Percentiles rank a stretch among this genome's conserved stretches.
Evolutionary conservation across 2,797 vertebrate genomes (phyloP).

Genomic region (Diplodus puntazzo): DNA sequence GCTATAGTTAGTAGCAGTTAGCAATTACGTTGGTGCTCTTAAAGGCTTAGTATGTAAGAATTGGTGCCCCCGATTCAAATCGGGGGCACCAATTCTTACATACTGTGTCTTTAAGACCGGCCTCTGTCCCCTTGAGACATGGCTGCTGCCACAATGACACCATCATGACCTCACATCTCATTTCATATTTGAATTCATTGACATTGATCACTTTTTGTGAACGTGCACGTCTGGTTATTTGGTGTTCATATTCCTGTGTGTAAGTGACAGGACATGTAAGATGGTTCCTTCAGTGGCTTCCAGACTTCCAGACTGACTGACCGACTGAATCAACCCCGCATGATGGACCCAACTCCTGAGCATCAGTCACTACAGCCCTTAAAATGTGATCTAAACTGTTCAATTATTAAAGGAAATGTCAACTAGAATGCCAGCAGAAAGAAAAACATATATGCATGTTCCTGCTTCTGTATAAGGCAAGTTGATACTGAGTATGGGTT

Average conservation of each 20-base stretch:
- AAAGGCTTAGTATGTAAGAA: too few relatives aligned
- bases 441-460: background rate
- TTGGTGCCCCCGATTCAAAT: too few relatives aligned
- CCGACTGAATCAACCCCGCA: slow-evolving; percentile 17
- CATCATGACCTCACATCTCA: background rate
- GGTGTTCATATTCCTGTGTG: background rate
- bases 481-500: background rate
- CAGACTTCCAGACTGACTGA: slow-evolving; percentile 3
- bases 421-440: background rate
- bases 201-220: background rate
- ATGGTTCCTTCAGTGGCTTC: slow-evolving; percentile 8
- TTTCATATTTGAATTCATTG: background rate
- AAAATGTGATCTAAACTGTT: background rate
- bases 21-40: too few relatives aligned
- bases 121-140: background rate
- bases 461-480: background rate
- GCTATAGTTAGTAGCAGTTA: too few relatives aligned
- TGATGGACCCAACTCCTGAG: slow-evolving; percentile 25
- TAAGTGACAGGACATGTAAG: background rate
- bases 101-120: background rate
- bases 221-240: background rate
- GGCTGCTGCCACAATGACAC: background rate
- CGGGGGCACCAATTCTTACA: too few relatives aligned
- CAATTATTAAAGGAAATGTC: background rate
- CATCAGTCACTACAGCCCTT: background rate